Base-by-base conservation (phyloP, 2,797 vertebrate species). In the Malurus leucopterus region DNA sequence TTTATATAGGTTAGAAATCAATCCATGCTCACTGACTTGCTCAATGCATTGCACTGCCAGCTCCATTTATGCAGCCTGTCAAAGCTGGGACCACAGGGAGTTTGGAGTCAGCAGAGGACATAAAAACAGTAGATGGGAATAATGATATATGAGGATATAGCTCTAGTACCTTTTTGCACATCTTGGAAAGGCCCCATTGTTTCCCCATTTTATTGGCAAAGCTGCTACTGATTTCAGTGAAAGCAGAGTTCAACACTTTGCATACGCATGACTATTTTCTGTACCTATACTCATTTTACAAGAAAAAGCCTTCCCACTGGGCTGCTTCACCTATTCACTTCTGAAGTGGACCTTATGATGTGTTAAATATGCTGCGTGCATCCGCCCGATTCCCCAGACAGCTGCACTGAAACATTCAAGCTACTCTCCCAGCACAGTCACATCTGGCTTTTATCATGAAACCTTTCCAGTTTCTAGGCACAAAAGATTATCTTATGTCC, bases 371-470 rank as follows among this genome's bases (percentile, higher is more conserved):
- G 64, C 83, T 77, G 87, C 0, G 2, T 67, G 82, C 80, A 91
- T 91, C 84, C 9, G 16, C 58, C 54, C 0, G 0, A 65, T 83
- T 94, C 89, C 73, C 70, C 78, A 74, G 74, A 58, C 80, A 71
- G 62, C 59, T 88, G 59, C 49, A 54, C 17, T 68, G 74, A 82
- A 94, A 92, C 50, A 21, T 80, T 93, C 82, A 76, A 62, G 53
- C 15, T 72, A 19, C 83, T 90, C 57, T 82, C 74, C 71, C 72
- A 84, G 71, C 2, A 2, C 68, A 88, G 68, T 69, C 68, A 88
- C 87, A 95, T 90, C 87, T 93, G 91, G 86, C 61, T 94, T 92
- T 92, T 89, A 90, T 89, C 89, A 94, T 2, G 5, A 81, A 92
- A 41, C 29, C 34, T 88, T 93, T 92, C 74, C 92, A 91, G 84